A percentile compares a stretch with the other conserved stretches of the same genome.
These are phyloP conservation scores for Dryococelus australis DNA, from an alignment of 2,888 invertebrate genomes.

Conservation along the genomic window DNA sequence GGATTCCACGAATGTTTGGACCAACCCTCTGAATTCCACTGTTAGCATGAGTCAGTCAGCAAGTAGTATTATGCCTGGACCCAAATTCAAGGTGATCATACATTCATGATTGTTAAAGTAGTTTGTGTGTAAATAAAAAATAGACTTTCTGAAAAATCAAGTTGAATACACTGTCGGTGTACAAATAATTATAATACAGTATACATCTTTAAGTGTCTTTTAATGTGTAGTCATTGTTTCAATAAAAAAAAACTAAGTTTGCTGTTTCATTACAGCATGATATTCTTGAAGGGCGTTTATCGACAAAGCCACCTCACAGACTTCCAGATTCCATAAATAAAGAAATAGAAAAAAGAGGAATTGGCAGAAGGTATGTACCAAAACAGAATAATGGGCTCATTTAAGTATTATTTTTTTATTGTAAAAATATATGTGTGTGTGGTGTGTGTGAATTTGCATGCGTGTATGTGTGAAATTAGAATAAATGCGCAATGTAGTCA, in stretches of 20 bases:
- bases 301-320: constrained; percentile 57
- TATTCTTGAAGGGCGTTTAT: constrained; percentile 49
- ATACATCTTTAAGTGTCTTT: too few species aligned
- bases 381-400: too few species aligned
- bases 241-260: neutral
- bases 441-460: too few species aligned
- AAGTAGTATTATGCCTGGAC: constrained; percentile 50
- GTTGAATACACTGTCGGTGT: too few species aligned
- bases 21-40: constrained; percentile 63
- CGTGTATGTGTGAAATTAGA: too few species aligned
- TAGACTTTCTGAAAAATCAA: neutral
- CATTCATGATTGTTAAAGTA: neutral
- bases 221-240: too few species aligned
- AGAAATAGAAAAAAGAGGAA: constrained; percentile 69
- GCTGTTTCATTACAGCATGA: constrained; percentile 46
- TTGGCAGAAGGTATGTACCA: constrained; percentile 63
- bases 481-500: too few species aligned
- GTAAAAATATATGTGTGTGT: too few species aligned
- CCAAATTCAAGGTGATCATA: constrained; percentile 45
- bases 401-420: too few species aligned
- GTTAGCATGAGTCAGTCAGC: constrained; percentile 37
- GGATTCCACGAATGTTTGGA: constrained; percentile 71
- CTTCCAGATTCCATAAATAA: constrained; percentile 72
- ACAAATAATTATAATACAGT: too few species aligned
- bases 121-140: neutral